Evolutionary conservation across 2,888 invertebrate genomes (phyloP).

Genomic region (Tetragonula carbonaria): DNA sequence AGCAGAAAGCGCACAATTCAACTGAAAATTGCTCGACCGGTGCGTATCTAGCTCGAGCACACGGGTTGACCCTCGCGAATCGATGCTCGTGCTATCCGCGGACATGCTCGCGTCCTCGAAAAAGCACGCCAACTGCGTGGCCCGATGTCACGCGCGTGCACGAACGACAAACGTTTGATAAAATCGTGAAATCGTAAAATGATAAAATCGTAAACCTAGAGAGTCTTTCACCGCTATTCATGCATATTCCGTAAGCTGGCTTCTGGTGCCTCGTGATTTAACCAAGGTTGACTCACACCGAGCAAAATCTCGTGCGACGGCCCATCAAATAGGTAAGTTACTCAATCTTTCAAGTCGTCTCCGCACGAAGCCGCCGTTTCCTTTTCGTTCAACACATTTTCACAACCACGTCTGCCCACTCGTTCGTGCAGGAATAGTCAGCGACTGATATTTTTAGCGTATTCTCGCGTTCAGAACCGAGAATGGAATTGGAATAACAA

Average conservation of each 20-base stretch:
- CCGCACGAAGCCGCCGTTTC: conserved; percentile 4
- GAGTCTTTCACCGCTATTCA: conserved; percentile 33
- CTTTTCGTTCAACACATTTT: not conserved
- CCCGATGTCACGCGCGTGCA: conserved; percentile 24
- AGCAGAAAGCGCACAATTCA: not conserved
- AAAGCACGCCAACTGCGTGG: conserved; percentile 30
- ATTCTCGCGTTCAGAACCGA: not conserved
- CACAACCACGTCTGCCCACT: not conserved
- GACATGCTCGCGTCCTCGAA: not conserved
- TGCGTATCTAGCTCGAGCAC: not conserved
- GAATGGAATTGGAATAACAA: too few species aligned
- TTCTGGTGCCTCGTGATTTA: conserved; percentile 35
- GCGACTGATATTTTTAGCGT: not conserved
- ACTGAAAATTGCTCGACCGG: not conserved
- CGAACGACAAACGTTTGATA: conserved; percentile 25
- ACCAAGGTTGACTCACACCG: conserved; percentile 34
- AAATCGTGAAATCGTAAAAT: conserved; percentile 12
- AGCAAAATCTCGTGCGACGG: conserved; percentile 31
- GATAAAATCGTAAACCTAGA: conserved; percentile 42
- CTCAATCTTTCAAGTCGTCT: conserved; percentile 8
- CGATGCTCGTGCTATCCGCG: conserved; percentile 16
- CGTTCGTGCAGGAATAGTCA: not conserved
- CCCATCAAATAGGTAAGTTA: not conserved
- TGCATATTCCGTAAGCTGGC: conserved; percentile 26
- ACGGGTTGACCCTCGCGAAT: not conserved